phyloP scores from a whole-genome alignment of 2,113 vertebrate species.

The Gorsachius goisagi region DNA sequence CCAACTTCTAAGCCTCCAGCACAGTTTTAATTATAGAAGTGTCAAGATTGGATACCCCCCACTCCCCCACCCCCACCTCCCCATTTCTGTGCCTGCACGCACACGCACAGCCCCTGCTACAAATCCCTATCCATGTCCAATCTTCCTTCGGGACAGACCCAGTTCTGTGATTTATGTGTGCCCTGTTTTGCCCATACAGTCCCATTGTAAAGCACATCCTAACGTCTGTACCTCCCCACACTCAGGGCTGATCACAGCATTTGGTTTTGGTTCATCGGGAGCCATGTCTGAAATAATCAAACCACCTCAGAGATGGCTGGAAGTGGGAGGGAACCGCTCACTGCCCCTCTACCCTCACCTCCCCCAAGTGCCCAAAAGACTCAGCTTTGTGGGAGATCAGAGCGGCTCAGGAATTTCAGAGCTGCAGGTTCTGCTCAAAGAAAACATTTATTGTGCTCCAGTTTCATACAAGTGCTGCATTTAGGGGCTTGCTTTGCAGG shows the following conservation, averaged over 20 bases:
- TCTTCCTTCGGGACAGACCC: not conserved
- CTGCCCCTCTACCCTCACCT: not conserved
- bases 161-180: not conserved
- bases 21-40: slow-evolving; percentile 57
- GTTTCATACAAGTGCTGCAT: not conserved
- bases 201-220: not conserved
- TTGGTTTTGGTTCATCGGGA: not conserved
- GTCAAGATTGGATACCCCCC: not conserved
- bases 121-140: not conserved
- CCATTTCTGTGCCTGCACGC: not conserved
- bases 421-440: slow-evolving; percentile 30
- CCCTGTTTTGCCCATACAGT: not conserved
- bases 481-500: slow-evolving; percentile 32
- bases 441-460: slow-evolving; percentile 31
- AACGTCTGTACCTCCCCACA: not conserved
- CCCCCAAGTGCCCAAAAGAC: not conserved
- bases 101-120: not conserved
- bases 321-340: not conserved
- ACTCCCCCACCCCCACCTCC: not conserved
- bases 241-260: not conserved
- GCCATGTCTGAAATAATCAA: not conserved
- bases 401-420: slow-evolving; percentile 30
- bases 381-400: slow-evolving; percentile 14
- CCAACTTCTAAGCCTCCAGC: slow-evolving; percentile 45
- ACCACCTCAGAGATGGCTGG: not conserved